These are phyloP conservation scores for Heliconius sara DNA, from an alignment of 2,888 invertebrate species.

Conservation along the genomic window DNA sequence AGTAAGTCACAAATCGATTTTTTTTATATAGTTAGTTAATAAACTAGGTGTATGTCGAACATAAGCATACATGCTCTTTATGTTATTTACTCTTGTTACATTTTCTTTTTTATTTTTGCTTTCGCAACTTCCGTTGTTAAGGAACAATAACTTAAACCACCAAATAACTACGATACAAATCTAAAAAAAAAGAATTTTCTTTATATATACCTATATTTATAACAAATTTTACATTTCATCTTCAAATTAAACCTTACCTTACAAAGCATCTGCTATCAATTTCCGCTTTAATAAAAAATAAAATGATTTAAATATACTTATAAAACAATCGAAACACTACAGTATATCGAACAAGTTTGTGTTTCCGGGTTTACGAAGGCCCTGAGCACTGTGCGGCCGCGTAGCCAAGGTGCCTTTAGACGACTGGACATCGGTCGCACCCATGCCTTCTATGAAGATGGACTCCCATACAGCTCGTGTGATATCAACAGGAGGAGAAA, in stretches of 20 bases:
- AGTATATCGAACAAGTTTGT: slow-evolving; percentile 2
- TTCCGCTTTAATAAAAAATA: background rate
- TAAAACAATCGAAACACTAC: background rate
- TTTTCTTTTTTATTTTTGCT: too few relatives aligned
- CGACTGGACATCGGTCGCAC: slow-evolving; percentile 72
- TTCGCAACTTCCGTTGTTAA: too few relatives aligned
- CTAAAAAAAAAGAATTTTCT: background rate
- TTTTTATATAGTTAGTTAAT: too few relatives aligned
- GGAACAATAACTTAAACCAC: background rate
- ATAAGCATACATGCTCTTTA: too few relatives aligned
- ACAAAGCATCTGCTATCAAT: background rate
- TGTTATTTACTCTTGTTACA: too few relatives aligned
- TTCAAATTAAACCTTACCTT: slow-evolving; percentile 12
- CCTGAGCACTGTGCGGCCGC: slow-evolving; percentile 57
- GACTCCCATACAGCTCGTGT: slow-evolving; percentile 38
- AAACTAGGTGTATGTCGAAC: too few relatives aligned
- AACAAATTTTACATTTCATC: background rate
- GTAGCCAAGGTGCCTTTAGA: slow-evolving; percentile 66
- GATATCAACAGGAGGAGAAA: slow-evolving; percentile 37
- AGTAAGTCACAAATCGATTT: too few relatives aligned
- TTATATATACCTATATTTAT: background rate
- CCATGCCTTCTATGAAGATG: slow-evolving; percentile 55
- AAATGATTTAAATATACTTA: background rate
- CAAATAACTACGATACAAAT: background rate
- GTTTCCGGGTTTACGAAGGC: slow-evolving; percentile 34